Conservation (phyloP, 2,888 invertebrate species). For the Microplitis deprimator region DNA sequence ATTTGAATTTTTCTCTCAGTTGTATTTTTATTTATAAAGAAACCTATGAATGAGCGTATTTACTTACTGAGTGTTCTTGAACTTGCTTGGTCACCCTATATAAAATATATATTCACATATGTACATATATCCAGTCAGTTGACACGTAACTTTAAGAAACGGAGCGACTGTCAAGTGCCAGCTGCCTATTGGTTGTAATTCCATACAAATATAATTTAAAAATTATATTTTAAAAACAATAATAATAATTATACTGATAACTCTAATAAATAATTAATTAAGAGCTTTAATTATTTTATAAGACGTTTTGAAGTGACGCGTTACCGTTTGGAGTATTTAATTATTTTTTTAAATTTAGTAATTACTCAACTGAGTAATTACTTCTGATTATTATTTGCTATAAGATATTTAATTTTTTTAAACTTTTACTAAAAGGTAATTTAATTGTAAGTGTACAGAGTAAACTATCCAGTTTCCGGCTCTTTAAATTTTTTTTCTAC, state of each 20-base stretch:
- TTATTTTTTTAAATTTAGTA: neutral
- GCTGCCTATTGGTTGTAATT: conserved; percentile 1
- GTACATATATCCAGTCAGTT: neutral
- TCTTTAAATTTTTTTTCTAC: too few species aligned
- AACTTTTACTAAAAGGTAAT: neutral
- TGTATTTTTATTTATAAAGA: too few species aligned
- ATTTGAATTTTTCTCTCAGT: too few species aligned
- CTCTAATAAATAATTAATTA: neutral
- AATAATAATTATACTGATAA: neutral
- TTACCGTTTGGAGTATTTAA: neutral
- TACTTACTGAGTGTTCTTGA: neutral
- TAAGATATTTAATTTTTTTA: neutral
- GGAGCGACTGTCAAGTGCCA: neutral
- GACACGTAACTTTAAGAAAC: neutral
- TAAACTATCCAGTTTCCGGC: too few species aligned
- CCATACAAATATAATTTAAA: neutral
- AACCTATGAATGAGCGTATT: neutral
- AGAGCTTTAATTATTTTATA: neutral
- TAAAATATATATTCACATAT: neutral
- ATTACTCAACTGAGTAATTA: neutral
- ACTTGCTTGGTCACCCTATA: neutral
- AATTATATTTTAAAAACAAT: neutral
- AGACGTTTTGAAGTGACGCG: neutral
- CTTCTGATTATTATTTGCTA: neutral
- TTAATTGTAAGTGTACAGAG: neutral